Percentiles rank a stretch among this genome's conserved stretches.
phyloP scores from a whole-genome alignment of 1,140 invertebrate species.

The Onthophagus taurus region DNA sequence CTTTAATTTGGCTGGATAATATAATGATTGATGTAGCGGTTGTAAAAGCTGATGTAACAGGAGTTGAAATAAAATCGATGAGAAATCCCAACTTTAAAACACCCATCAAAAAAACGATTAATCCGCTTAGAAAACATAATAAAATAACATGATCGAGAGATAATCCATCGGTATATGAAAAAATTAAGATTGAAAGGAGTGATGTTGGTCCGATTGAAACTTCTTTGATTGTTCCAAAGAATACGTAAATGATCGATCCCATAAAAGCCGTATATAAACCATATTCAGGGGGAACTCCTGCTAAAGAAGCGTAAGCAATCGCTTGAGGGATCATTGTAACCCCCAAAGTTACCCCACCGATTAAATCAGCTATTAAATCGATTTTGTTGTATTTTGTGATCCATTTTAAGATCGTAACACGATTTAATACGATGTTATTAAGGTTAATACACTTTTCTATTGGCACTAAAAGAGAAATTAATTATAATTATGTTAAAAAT shows the following conservation, averaged over 20 bases:
- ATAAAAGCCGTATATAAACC: slow-evolving; percentile 89
- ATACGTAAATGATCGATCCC: slow-evolving; percentile 79
- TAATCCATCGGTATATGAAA: slow-evolving; percentile 61
- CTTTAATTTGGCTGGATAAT: slow-evolving; percentile 78
- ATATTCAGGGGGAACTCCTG: slow-evolving; percentile 66
- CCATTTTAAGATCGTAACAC: slow-evolving; percentile 45
- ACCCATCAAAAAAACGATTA: slow-evolving; percentile 69
- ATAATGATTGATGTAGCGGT: slow-evolving; percentile 89
- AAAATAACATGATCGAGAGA: slow-evolving; percentile 69
- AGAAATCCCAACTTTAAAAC: slow-evolving; percentile 74
- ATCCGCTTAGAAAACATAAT: slow-evolving; percentile 64
- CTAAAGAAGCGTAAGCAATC: slow-evolving; percentile 67
- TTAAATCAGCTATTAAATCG: slow-evolving; percentile 57
- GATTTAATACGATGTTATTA: too few relatives aligned
- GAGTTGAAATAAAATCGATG: slow-evolving; percentile 85
- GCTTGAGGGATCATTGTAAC: slow-evolving; percentile 69
- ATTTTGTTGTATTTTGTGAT: slow-evolving; percentile 51
- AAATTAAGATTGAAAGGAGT: slow-evolving; percentile 70
- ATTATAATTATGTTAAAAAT: too few relatives aligned
- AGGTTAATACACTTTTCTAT: too few relatives aligned
- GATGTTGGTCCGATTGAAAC: slow-evolving; percentile 85
- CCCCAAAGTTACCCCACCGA: slow-evolving; percentile 79
- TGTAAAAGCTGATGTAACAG: slow-evolving; percentile 88
- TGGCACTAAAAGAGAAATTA: too few relatives aligned
- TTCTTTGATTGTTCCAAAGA: slow-evolving; percentile 85